A percentile compares a stretch with the other conserved stretches of the same genome.
Conservation (phyloP, 2,797 vertebrate genomes). For the Columba guinea region DNA sequence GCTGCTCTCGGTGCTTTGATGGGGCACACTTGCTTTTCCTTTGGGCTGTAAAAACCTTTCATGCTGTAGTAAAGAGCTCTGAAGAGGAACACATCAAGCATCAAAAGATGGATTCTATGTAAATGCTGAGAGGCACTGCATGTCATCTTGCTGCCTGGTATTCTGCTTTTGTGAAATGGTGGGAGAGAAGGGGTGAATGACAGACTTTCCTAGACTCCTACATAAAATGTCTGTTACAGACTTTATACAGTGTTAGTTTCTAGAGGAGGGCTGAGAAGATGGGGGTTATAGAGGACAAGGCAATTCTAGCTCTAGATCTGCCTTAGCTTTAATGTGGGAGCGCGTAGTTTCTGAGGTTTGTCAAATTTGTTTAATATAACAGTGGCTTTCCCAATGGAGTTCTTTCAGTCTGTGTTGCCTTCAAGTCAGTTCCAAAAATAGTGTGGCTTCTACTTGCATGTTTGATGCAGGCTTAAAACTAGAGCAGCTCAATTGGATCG, state of each 20-base stretch:
- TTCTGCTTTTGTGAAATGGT: not conserved
- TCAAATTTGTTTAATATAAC: not conserved
- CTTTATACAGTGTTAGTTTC: not conserved
- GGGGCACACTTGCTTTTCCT: not conserved
- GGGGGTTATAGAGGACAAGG: not conserved
- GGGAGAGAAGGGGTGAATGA: not conserved
- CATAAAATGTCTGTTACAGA: not conserved
- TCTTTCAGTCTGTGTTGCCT: not conserved
- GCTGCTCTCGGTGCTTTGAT: not conserved
- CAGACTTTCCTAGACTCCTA: not conserved
- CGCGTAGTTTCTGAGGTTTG: not conserved
- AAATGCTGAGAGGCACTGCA: not conserved
- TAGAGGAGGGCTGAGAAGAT: not conserved
- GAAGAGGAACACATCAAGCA: not conserved
- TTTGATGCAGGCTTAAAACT: not conserved
- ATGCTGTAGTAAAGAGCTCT: not conserved
- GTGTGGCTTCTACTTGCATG: not conserved
- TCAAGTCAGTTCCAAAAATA: conserved; percentile 26
- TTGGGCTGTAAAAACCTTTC: not conserved
- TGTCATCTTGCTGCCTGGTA: not conserved
- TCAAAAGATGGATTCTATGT: not conserved
- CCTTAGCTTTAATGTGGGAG: not conserved
- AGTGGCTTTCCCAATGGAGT: conserved; percentile 18
- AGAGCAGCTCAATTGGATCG: not conserved
- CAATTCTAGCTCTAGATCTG: not conserved